These are phyloP conservation scores for Diaphora mendica DNA, from an alignment of 2,888 invertebrate species.

Conservation along the genomic window DNA sequence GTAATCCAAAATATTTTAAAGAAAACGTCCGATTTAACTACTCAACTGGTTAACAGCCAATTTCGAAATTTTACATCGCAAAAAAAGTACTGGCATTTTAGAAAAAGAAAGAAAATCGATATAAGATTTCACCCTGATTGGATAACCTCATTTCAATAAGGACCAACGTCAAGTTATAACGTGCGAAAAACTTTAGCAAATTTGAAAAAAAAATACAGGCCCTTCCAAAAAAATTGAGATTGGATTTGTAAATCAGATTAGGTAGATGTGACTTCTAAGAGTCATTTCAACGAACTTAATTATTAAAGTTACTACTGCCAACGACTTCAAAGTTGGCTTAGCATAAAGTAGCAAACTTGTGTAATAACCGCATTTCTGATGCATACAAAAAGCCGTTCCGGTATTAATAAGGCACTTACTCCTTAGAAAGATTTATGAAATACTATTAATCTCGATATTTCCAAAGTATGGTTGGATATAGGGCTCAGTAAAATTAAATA, in stretches of 20 bases:
- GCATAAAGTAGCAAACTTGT: constrained; percentile 40
- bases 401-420: constrained; percentile 8
- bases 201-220: constrained; percentile 4
- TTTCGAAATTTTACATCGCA: not conserved
- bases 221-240: constrained; percentile 23
- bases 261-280: constrained; percentile 38
- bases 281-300: constrained; percentile 47
- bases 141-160: not conserved
- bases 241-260: constrained; percentile 50
- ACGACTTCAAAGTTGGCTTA: constrained; percentile 23
- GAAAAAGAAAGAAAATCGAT: not conserved
- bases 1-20: constrained; percentile 32
- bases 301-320: constrained; percentile 41
- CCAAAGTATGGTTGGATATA: not conserved
- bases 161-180: constrained; percentile 4
- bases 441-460: not conserved
- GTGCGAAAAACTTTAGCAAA: not conserved
- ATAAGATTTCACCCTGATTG: not conserved
- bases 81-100: not conserved
- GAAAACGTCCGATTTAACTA: too few relatives aligned
- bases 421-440: not conserved
- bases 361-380: constrained; percentile 32
- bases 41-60: too few relatives aligned
- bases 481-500: not conserved
- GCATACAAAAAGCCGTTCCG: constrained; percentile 1